phyloP scores from a whole-genome alignment of 2,888 invertebrate genomes.

The Eledona agricola region DNA sequence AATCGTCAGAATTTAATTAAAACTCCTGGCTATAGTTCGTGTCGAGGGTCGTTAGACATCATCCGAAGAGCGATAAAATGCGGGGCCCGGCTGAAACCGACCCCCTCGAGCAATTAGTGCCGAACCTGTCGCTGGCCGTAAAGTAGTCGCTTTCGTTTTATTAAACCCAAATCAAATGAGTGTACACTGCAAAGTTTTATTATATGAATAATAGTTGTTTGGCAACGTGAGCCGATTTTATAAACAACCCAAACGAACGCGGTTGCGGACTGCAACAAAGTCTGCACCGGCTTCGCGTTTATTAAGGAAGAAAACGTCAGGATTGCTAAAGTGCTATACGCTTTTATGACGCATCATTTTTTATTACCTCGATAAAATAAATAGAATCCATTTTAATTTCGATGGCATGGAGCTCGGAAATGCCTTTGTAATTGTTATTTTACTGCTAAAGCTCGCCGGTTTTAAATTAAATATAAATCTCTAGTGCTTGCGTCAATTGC shows the following conservation, averaged over 20 bases:
- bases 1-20: slow-evolving; percentile 27
- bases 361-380: slow-evolving; percentile 39
- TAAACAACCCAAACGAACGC: too few relatives aligned
- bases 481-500: slow-evolving; percentile 32
- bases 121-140: too few relatives aligned
- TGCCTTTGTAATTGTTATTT: slow-evolving; percentile 38
- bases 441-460: slow-evolving; percentile 32
- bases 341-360: slow-evolving; percentile 39
- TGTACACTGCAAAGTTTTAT: too few relatives aligned
- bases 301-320: slow-evolving; percentile 38
- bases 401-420: slow-evolving; percentile 33
- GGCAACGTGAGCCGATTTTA: too few relatives aligned
- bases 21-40: slow-evolving; percentile 16
- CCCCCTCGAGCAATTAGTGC: too few relatives aligned
- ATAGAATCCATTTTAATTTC: slow-evolving; percentile 40
- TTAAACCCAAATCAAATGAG: too few relatives aligned
- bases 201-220: too few relatives aligned
- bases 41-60: slow-evolving; percentile 8
- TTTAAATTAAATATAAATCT: slow-evolving; percentile 39
- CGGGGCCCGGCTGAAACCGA: too few relatives aligned
- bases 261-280: too few relatives aligned
- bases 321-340: slow-evolving; percentile 36
- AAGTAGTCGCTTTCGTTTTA: too few relatives aligned
- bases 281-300: slow-evolving; percentile 25
- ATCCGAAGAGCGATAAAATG: slow-evolving; percentile 5